Percentiles rank a stretch among this genome's conserved stretches.
Evolutionary conservation across 2,113 vertebrate species (phyloP).

Genomic region (Diglossa brunneiventris): DNA sequence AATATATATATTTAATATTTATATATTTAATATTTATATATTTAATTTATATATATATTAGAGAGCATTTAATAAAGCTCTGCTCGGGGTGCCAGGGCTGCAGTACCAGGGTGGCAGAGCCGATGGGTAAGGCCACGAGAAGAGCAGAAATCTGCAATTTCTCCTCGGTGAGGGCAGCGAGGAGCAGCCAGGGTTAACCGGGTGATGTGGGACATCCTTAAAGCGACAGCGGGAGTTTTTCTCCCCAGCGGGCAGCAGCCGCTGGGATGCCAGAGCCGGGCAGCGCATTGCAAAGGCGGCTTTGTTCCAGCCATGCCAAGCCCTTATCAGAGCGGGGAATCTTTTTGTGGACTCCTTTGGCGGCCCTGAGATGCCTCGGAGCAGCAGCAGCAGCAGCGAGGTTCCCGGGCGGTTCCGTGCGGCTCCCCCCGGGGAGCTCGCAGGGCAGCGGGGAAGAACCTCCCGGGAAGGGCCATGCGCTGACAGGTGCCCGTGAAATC

Average conservation of each 20-base stretch:
- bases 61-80: not conserved
- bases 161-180: not conserved
- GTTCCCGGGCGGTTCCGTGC: not conserved
- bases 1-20: too few species aligned
- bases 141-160: not conserved
- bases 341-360: not conserved
- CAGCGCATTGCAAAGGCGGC: conserved; percentile 46
- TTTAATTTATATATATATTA: too few species aligned
- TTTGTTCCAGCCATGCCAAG: conserved; percentile 63
- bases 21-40: too few species aligned
- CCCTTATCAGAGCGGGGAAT: conserved; percentile 47
- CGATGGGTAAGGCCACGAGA: not conserved
- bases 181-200: conserved; percentile 47
- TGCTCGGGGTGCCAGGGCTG: not conserved
- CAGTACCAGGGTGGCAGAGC: not conserved
- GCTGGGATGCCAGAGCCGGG: conserved; percentile 64
- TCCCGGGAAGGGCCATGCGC: not conserved
- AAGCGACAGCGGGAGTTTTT: conserved; percentile 62
- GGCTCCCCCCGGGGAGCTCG: not conserved
- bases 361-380: not conserved
- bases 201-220: conserved; percentile 66
- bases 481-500: not conserved
- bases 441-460: not conserved
- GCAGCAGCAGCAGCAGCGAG: not conserved
- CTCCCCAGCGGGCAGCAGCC: conserved; percentile 52